These are phyloP conservation scores for Rhopilema esculentum DNA, from an alignment of 30 jellyfish, hydroid and myxozoan genomes.

Conservation along the genomic window DNA sequence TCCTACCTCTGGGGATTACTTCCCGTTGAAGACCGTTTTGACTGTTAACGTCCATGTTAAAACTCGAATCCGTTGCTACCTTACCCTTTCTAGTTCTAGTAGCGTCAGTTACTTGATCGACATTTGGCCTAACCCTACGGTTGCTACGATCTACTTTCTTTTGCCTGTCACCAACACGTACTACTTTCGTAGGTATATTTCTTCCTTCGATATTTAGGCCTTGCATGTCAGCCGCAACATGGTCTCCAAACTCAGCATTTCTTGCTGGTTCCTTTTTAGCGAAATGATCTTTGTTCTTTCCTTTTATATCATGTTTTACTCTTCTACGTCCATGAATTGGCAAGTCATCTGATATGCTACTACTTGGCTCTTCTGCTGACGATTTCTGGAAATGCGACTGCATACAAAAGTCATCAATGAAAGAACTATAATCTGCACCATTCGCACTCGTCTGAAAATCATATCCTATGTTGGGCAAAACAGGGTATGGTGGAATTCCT, in stretches of 20 bases:
- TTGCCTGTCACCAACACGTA: background rate
- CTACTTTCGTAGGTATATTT: background rate
- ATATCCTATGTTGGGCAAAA: background rate
- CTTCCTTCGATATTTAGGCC: conserved; percentile 2
- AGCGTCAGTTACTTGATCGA: background rate
- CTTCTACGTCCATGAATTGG: background rate
- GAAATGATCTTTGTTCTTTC: background rate
- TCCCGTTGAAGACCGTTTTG: background rate
- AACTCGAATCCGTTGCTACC: background rate
- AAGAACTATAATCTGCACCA: background rate
- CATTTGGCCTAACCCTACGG: background rate
- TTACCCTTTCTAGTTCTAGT: background rate
- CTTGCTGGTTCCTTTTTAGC: background rate
- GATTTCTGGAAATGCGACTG: background rate
- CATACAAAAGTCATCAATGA: background rate
- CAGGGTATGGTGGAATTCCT: background rate
- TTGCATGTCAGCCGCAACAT: background rate
- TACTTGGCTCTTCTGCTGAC: background rate
- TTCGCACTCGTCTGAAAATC: background rate
- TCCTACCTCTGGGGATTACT: background rate
- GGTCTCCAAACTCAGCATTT: conserved; percentile 1
- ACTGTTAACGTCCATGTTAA: too few species aligned
- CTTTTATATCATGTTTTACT: background rate
- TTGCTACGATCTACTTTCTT: background rate
- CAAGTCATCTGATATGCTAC: background rate